A percentile compares a stretch with the other conserved stretches of the same genome.
Conservation (phyloP, 2,888 invertebrate species). For the Plebejus melissa region DNA sequence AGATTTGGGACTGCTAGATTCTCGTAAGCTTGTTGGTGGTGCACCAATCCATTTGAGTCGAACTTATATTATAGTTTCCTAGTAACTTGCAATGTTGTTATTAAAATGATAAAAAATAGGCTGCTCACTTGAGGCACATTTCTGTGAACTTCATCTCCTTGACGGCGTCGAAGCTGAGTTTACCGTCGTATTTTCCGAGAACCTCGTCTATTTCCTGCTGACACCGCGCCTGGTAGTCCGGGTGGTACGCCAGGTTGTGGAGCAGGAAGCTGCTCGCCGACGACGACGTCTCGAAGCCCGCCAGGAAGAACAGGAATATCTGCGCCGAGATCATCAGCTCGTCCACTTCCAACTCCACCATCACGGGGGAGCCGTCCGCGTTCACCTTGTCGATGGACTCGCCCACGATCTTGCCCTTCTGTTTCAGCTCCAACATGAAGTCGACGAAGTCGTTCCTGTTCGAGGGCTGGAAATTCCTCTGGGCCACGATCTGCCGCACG, state of each 20-base stretch:
- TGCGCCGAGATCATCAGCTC: conserved; percentile 39
- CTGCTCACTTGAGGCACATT: conserved; percentile 20
- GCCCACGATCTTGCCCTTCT: conserved; percentile 34
- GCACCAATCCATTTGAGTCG: too few species aligned
- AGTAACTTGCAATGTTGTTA: too few species aligned
- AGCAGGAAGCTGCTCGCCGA: conserved; percentile 39
- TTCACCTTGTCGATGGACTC: conserved; percentile 34
- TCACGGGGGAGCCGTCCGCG: conserved; percentile 32
- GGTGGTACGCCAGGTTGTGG: conserved; percentile 39
- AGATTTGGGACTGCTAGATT: background rate
- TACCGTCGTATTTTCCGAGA: conserved; percentile 38
- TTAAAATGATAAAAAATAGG: background rate
- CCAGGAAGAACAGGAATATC: conserved; percentile 46
- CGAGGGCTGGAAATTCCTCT: conserved; percentile 34
- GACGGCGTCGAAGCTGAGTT: conserved; percentile 41
- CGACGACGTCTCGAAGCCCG: conserved; percentile 51
- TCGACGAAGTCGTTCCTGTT: conserved; percentile 35
- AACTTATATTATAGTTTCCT: too few species aligned
- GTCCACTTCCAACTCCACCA: conserved; percentile 33
- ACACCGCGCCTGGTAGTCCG: conserved; percentile 36
- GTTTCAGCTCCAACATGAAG: conserved; percentile 33
- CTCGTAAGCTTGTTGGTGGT: too few species aligned
- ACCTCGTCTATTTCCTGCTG: conserved; percentile 41
- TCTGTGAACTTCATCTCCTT: conserved; percentile 41
- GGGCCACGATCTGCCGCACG: conserved; percentile 33